Evolutionary conservation across 2,888 invertebrate species (phyloP).

Genomic region (Dendrolimus pini): DNA sequence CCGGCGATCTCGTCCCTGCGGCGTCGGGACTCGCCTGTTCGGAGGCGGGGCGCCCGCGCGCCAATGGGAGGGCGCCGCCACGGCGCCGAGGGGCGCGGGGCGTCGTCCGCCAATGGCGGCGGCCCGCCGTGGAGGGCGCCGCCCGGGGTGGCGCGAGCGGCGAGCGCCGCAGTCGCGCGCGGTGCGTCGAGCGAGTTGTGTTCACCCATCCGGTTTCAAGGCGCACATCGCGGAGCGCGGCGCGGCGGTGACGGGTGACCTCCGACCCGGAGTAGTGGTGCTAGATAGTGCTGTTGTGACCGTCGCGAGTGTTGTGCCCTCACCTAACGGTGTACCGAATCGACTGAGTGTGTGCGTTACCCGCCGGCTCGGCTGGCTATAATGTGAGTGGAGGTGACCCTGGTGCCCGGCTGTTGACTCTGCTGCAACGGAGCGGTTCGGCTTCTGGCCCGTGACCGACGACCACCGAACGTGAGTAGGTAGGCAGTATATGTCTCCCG

Average conservation of each 20-base stretch:
- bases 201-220: conserved; percentile 9
- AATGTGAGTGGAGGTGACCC: too few relatives aligned
- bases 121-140: conserved; percentile 5
- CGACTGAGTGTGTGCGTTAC: conserved; percentile 6
- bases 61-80: conserved; percentile 1
- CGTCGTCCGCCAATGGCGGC: conserved; percentile 3
- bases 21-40: background rate
- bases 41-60: background rate
- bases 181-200: conserved; percentile 35
- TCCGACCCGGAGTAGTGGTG: too few relatives aligned
- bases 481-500: too few relatives aligned
- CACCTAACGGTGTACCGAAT: conserved; percentile 3
- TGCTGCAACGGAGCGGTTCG: too few relatives aligned
- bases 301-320: conserved; percentile 10
- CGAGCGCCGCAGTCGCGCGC: conserved; percentile 42
- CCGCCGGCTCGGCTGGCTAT: conserved; percentile 4
- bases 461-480: too few relatives aligned
- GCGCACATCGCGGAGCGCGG: conserved; percentile 13
- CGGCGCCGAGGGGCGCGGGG: conserved; percentile 3
- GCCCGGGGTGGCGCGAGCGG: conserved; percentile 23
- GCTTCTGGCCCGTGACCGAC: too few relatives aligned
- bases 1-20: too few relatives aligned
- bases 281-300: too few relatives aligned
- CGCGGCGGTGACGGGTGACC: conserved; percentile 9
- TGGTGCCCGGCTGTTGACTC: too few relatives aligned